phyloP scores from a whole-genome alignment of 2,888 invertebrate genomes.

The Drosophila hawaiiensis region DNA sequence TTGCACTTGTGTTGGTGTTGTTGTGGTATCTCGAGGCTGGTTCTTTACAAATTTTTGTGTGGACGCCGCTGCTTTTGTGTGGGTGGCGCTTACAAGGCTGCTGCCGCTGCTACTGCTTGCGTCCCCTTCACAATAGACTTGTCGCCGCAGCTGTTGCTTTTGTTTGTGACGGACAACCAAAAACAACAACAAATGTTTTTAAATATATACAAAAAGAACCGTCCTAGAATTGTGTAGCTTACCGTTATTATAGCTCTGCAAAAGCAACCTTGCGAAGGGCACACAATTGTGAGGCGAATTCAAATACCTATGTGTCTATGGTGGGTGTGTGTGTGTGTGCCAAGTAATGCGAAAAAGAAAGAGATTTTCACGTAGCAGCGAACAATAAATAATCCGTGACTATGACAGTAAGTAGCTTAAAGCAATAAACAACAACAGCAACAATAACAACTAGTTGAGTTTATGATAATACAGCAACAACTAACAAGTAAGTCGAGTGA shows the following conservation, averaged over 20 bases:
- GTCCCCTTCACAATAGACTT: conserved; percentile 61
- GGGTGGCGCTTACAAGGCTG: conserved; percentile 76
- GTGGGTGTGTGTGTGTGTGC: background rate
- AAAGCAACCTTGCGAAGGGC: conserved; percentile 58
- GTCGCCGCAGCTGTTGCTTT: conserved; percentile 69
- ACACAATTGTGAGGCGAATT: conserved; percentile 37
- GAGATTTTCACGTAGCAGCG: conserved; percentile 16
- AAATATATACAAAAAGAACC: conserved; percentile 16
- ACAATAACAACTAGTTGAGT: conserved; percentile 34
- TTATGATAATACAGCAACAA: conserved; percentile 40
- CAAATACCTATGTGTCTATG: background rate
- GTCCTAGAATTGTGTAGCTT: conserved; percentile 31
- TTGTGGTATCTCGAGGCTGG: conserved; percentile 38
- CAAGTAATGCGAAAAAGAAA: conserved; percentile 22
- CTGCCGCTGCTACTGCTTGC: conserved; percentile 26
- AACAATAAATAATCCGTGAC: conserved; percentile 41
- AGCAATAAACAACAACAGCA: conserved; percentile 29
- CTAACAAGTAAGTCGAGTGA: background rate
- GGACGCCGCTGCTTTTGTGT: conserved; percentile 62
- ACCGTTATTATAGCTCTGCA: conserved; percentile 27
- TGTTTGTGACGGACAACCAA: conserved; percentile 36
- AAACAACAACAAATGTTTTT: conserved; percentile 42
- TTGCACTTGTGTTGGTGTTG: conserved; percentile 49
- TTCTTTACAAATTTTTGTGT: conserved; percentile 70
- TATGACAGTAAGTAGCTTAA: conserved; percentile 56